These are phyloP conservation scores for Egretta garzetta DNA, from an alignment of 2,113 vertebrate species.

Conservation along the genomic window DNA sequence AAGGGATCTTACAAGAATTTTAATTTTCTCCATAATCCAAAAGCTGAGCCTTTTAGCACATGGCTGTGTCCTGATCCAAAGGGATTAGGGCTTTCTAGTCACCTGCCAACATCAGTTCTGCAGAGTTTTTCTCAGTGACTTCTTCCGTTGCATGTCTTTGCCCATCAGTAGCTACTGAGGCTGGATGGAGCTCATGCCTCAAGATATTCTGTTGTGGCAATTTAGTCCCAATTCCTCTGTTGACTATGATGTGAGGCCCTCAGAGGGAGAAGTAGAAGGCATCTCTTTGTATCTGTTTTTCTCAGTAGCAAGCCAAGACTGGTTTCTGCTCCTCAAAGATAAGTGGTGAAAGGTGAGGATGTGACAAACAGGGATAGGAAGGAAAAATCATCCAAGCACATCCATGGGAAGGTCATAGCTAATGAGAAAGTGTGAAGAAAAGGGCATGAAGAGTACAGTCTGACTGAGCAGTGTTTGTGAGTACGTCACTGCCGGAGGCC, in stretches of 20 bases:
- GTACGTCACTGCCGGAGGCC: neutral
- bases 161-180: neutral
- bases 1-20: neutral
- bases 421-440: neutral
- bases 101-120: neutral
- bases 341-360: neutral
- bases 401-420: neutral
- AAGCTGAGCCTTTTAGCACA: neutral
- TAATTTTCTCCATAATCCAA: neutral
- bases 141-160: neutral
- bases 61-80: neutral
- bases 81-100: neutral
- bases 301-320: neutral
- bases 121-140: neutral
- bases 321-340: neutral
- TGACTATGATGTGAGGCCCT: neutral
- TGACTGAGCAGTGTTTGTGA: neutral
- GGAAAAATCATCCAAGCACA: neutral
- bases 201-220: neutral
- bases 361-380: neutral
- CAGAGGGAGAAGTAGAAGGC: neutral
- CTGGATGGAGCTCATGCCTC: neutral
- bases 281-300: neutral
- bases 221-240: neutral
- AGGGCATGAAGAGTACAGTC: neutral